phyloP scores from a whole-genome alignment of 1,140 invertebrate species.

The Macrobrachium rosenbergii region DNA sequence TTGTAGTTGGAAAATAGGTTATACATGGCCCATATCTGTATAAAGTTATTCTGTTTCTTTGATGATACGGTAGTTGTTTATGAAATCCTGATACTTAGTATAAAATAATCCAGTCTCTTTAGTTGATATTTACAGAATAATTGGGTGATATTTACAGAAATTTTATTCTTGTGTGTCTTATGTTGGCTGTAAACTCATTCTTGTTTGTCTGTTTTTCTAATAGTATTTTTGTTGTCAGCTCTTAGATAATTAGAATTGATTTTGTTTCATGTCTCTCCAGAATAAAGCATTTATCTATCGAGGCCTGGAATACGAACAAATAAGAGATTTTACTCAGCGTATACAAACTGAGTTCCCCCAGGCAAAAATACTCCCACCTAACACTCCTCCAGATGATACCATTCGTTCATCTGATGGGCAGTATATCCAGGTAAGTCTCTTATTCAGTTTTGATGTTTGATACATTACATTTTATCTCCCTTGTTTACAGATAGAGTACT shows the following conservation, averaged over 20 bases:
- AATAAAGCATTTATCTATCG: constrained; percentile 97
- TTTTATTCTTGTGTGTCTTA: too few species aligned
- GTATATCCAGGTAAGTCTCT: constrained; percentile 74
- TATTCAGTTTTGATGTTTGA: background rate
- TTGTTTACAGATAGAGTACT: background rate
- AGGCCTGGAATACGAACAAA: constrained; percentile 94
- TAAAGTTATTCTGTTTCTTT: too few species aligned
- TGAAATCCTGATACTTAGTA: too few species aligned
- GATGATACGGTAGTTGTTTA: too few species aligned
- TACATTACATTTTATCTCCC: background rate
- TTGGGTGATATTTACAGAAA: too few species aligned
- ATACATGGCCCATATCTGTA: too few species aligned
- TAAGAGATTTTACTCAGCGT: constrained; percentile 93
- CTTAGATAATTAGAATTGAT: background rate
- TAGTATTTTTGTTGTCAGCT: too few species aligned
- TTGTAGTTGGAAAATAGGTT: too few species aligned
- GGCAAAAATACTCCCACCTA: constrained; percentile 91
- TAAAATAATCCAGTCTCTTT: too few species aligned
- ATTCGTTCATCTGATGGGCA: constrained; percentile 87
- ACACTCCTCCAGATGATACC: constrained; percentile 88
- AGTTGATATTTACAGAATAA: too few species aligned
- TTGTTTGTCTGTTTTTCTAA: too few species aligned
- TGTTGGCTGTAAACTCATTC: too few species aligned
- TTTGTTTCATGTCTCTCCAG: constrained; percentile 75
- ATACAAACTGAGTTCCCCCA: constrained; percentile 93